Percentiles rank a stretch among this genome's conserved stretches.
These are phyloP conservation scores for Cyclargus thomasi DNA, from an alignment of 1,140 invertebrate species.

Conservation along the genomic window DNA sequence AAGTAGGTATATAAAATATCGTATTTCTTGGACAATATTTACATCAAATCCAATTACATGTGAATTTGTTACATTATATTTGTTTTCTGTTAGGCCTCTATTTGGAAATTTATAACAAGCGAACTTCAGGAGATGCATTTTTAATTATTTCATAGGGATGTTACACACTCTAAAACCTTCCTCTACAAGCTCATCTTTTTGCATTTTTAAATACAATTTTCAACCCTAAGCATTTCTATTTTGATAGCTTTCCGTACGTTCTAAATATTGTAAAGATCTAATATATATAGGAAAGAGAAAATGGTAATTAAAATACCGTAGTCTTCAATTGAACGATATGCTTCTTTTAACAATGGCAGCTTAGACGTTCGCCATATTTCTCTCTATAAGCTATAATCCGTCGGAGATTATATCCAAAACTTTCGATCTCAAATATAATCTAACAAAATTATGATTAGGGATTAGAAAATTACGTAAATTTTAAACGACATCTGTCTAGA, in stretches of 20 bases:
- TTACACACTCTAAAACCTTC: constrained; percentile 15
- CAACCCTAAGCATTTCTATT: constrained; percentile 14
- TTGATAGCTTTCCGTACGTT: constrained; percentile 27
- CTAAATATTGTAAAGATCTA: constrained; percentile 70
- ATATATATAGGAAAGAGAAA: constrained; percentile 72
- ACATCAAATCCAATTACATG: constrained; percentile 29
- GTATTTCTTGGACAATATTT: constrained; percentile 20
- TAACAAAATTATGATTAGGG: neutral
- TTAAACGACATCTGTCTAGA: neutral
- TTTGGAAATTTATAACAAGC: constrained; percentile 14
- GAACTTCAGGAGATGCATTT: neutral
- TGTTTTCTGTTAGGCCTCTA: constrained; percentile 31
- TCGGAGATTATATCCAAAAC: neutral
- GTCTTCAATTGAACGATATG: constrained; percentile 72
- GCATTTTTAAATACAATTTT: constrained; percentile 31
- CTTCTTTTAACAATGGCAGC: constrained; percentile 67
- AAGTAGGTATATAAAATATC: constrained; percentile 15
- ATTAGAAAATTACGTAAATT: neutral
- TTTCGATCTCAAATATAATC: constrained; percentile 16
- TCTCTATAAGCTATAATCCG: constrained; percentile 19
- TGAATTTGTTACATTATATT: constrained; percentile 20
- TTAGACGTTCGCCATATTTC: constrained; percentile 37
- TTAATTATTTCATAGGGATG: constrained; percentile 4
- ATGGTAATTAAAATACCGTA: constrained; percentile 61
- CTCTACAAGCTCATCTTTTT: constrained; percentile 35